phyloP scores from a whole-genome alignment of 2,797 vertebrate genomes.

The Amniataba percoides region DNA sequence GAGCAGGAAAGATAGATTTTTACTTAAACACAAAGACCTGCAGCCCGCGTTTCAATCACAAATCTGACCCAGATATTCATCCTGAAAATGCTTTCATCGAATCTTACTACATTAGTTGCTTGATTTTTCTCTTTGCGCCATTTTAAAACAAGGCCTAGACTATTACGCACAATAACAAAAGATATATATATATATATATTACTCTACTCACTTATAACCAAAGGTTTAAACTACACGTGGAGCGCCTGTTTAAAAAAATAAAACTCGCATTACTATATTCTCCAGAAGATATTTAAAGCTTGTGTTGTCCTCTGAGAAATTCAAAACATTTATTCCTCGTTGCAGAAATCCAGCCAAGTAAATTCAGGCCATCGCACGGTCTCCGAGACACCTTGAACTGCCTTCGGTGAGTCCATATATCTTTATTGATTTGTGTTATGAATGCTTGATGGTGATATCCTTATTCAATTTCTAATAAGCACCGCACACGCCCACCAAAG shows the following conservation, averaged over 20 bases:
- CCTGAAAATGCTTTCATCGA: not conserved
- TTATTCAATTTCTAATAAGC: slow-evolving; percentile 84
- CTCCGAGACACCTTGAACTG: slow-evolving; percentile 73
- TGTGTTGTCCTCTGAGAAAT: slow-evolving; percentile 9
- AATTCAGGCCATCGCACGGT: slow-evolving; percentile 67
- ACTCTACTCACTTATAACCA: too few relatives aligned
- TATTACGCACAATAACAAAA: not conserved
- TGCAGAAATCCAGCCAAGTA: slow-evolving; percentile 81
- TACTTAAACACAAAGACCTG: not conserved
- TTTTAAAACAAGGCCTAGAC: slow-evolving; percentile 20
- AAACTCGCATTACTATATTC: not conserved
- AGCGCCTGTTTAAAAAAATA: not conserved
- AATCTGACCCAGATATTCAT: not conserved
- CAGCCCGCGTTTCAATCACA: not conserved
- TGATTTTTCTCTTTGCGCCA: not conserved
- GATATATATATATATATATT: too few relatives aligned
- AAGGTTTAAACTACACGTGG: not conserved
- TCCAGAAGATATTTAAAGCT: not conserved
- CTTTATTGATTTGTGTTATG: slow-evolving; percentile 84
- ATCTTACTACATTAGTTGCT: not conserved
- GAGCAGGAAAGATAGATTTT: not conserved
- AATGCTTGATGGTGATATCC: slow-evolving; percentile 81
- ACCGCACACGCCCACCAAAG: slow-evolving; percentile 69
- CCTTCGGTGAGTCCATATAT: slow-evolving; percentile 84
- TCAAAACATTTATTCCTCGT: slow-evolving; percentile 49